Conservation (phyloP, 2,113 vertebrate species). For the Ellobius talpinus region DNA sequence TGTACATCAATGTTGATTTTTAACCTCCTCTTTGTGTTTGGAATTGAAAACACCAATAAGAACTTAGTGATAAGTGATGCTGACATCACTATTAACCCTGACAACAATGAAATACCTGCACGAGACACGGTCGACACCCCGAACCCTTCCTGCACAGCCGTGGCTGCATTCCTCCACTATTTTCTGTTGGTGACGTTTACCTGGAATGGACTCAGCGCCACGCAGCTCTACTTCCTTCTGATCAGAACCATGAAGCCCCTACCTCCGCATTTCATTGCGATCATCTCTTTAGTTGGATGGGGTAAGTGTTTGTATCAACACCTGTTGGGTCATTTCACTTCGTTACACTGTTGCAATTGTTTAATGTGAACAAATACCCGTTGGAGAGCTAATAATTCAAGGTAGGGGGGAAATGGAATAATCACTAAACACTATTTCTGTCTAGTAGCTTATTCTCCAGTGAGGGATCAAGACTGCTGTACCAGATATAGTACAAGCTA, state of each 20-base stretch:
- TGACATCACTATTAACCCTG: accelerated
- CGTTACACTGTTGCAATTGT: not conserved
- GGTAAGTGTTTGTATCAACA: conserved; percentile 77
- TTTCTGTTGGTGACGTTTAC: conserved; percentile 87
- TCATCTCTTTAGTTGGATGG: conserved; percentile 77
- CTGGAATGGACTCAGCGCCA: conserved; percentile 84
- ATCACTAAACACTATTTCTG: not conserved
- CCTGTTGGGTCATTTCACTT: conserved; percentile 8
- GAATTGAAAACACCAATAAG: conserved; percentile 84
- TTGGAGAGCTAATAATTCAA: not conserved
- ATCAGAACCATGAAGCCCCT: conserved; percentile 73
- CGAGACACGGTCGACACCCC: not conserved
- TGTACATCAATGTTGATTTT: conserved; percentile 87
- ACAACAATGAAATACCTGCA: conserved; percentile 40
- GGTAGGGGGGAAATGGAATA: not conserved
- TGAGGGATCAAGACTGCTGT: not conserved
- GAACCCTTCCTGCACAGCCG: not conserved
- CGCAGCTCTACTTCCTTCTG: conserved; percentile 83
- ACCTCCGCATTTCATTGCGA: conserved; percentile 71
- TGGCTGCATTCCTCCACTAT: conserved; percentile 84
- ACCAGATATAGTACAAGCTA: not conserved
- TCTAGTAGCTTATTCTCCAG: not conserved
- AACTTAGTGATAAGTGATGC: accelerated
- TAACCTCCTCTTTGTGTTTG: conserved; percentile 88
- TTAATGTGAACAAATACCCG: not conserved